A percentile compares a stretch with the other conserved stretches of the same genome.
Evolutionary conservation across 2,888 invertebrate genomes (phyloP).

Genomic region (Perizoma flavofasciatum): DNA sequence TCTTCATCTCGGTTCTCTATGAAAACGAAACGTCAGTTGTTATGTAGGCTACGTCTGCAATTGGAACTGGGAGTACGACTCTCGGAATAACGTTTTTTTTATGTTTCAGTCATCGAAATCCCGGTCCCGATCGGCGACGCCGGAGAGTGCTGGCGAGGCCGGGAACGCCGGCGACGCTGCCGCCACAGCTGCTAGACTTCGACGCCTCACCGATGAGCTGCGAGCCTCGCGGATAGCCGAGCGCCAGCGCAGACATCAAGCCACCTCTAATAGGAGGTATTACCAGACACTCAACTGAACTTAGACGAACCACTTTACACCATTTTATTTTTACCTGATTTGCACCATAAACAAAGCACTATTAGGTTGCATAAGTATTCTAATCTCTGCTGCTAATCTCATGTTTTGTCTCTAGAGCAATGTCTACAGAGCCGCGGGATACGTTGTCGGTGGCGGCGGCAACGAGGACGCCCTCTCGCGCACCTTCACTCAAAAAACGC

Average conservation of each 20-base stretch:
- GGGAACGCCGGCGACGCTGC: conserved; percentile 52
- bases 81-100: conserved; percentile 4
- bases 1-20: no score
- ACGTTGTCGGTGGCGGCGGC: conserved; percentile 65
- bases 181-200: conserved; percentile 84
- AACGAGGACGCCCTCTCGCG: conserved; percentile 65
- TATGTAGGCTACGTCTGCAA: no score
- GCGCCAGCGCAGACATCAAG: conserved; percentile 69
- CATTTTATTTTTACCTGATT: no score
- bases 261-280: conserved; percentile 65
- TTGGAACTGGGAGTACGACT: no score
- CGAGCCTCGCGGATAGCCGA: conserved; percentile 80
- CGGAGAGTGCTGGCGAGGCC: conserved; percentile 65
- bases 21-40: no score
- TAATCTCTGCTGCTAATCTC: background rate
- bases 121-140: conserved; percentile 86
- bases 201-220: conserved; percentile 89
- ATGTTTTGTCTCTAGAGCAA: conserved; percentile 59
- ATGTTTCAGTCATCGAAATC: conserved; percentile 85
- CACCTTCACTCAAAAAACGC: conserved; percentile 79
- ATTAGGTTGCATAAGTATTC: no score
- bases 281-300: background rate
- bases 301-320: no score
- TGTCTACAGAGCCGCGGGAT: conserved; percentile 79
- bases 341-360: no score